Conservation (phyloP, 1,140 invertebrate genomes). For the Macrotrachela quadricornifera region DNA sequence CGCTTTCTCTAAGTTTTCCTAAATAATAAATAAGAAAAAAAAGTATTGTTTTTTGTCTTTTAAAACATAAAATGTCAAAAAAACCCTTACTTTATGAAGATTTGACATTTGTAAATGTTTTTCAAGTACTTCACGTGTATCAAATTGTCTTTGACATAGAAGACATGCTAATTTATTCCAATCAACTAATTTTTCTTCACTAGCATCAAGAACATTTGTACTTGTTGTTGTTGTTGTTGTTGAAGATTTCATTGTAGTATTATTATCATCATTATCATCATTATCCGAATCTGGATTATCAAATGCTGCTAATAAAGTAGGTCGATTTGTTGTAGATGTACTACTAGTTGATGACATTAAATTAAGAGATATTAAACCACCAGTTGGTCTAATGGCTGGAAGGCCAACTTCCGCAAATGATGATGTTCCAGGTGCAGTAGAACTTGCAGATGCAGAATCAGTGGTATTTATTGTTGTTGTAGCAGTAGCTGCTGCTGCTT, state of each 20-base stretch:
- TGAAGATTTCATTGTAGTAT: not conserved
- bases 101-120: constrained; percentile 82
- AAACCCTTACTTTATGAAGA: constrained; percentile 49
- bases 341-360: constrained; percentile 52
- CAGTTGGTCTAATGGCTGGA: not conserved
- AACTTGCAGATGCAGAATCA: constrained; percentile 24
- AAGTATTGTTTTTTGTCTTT: no score
- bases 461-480: not conserved
- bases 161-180: constrained; percentile 73
- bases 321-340: constrained; percentile 10
- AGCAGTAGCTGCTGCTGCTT: constrained; percentile 19
- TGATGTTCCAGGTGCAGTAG: constrained; percentile 35
- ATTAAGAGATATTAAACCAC: constrained; percentile 5
- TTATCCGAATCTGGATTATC: constrained; percentile 25
- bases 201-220: constrained; percentile 12
- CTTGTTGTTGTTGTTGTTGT: not conserved
- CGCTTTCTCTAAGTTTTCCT: no score
- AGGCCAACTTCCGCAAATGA: constrained; percentile 8
- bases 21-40: no score
- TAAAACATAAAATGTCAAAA: no score
- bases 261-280: constrained; percentile 28
- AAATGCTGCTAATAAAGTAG: no score
- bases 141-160: constrained; percentile 80
- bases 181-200: constrained; percentile 47
- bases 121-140: constrained; percentile 58